Evolutionary conservation across 2,113 vertebrate genomes (phyloP), one percentile per base, ranked within the genome.

Genomic region (Anser brachyrhynchus): DNA sequence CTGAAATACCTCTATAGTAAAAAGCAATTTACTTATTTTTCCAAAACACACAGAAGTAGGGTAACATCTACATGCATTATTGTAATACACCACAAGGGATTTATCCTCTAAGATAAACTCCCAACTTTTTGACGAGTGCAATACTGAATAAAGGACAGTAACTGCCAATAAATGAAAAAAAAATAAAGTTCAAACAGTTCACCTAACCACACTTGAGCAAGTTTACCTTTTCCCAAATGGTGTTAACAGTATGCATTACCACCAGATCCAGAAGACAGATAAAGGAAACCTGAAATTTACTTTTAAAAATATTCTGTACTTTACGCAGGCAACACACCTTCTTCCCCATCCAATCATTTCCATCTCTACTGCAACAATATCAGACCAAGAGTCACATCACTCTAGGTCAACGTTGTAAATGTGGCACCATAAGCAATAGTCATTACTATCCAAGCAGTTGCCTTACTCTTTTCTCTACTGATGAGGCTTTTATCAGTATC

Each of bases 401-500:
- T 66, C n/a, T 35, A 67, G 55, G 66, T 71, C 77, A 69, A 3
- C 49, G 62, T 83, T 83, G 79, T 44, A 94, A 87, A 90, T 71
- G 91, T 5, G 33, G 54, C 41, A 70, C 25, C 29, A n/a, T 20
- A 80, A 35, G 18, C 67, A 87, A 94, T 28, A 67, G 26, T 29
- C 78, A 79, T 77, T 89, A 51, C 21, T 73, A 54, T 18, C 49
- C 41, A 26, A 92, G 74, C 19, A 89, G 33, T 65, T 39, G 51
- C 62, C 49, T 51, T 51, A 51, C 49, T 37, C 59, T 62, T 13
- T 28, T 64, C 33, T 71, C 52, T 46, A n/a, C 83, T 78, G 73
- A 93, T 26, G 55, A 72, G n/a, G 78, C 82, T 93, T 91, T 91
- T 92, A 87, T 71, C 74, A 75, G 19, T 46, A 82, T 59, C 37